Evolutionary conservation across 2,888 invertebrate species (phyloP), one percentile per base, ranked within the genome.

Genomic region (Yponomeuta evonymella): DNA sequence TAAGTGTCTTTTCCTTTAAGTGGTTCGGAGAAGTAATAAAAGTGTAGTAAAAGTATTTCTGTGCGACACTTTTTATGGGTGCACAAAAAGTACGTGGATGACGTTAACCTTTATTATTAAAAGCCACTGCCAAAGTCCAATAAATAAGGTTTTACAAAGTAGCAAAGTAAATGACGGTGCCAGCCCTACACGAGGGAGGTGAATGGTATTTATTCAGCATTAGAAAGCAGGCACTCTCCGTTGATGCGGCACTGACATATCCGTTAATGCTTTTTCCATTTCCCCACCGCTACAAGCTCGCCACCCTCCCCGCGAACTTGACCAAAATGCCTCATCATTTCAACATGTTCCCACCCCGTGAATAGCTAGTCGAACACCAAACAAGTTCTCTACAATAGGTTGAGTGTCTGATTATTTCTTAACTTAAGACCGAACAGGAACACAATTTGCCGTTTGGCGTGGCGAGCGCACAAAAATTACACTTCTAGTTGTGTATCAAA

Each of bases 181-280:
- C 51, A 58, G 82, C 74, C 80, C 79, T 74, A 48, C 23, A 76
- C 79, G 79, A 79, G 85, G 82, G 83, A 83, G 84, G 85, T 83
- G 81, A 86, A 84, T 84, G 82, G 85, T 89, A 89, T 90, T 90
- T 90, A 90, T 89, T 89, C 89, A 90, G 85, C 87, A 88, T 88
- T 87, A 86, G 89, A 88, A 85, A 86, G 87, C 86, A 86, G 88
- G 89, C 90, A 90, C 90, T 90, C 88, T 84, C 83, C 85, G 85
- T 83, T 90, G 90, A 90, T 87, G 88, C 89, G 88, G 83, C 86
- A 82, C 88, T 92, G 91, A 90, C 90, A 90, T 86, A 90, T 91
- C 90, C 90, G 91, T 87, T 92, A 92, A 93, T 92, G 92, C 90
- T 89, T 91, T 90, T 91, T 89, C 92, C 91, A 91, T 92, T 90